These are phyloP conservation scores for Otis tarda DNA, from an alignment of 2,113 vertebrate species.

Conservation along the genomic window DNA sequence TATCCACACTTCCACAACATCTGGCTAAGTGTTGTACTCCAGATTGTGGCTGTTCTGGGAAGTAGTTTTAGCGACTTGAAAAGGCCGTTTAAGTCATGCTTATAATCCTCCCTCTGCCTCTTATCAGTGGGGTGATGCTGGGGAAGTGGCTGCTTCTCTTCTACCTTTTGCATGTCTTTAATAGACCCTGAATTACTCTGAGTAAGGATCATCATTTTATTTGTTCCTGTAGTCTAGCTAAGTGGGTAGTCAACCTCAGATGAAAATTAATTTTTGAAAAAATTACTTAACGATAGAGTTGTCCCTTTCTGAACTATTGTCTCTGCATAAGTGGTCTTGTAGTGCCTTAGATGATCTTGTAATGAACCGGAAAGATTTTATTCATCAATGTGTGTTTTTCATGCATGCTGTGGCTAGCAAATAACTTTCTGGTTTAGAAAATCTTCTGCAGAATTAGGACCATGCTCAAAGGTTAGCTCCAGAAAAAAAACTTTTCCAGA, in stretches of 20 bases:
- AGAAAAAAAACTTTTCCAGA: neutral
- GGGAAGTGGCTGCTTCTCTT: neutral
- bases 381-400: neutral
- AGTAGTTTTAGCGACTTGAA: conserved; percentile 35
- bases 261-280: neutral
- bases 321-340: neutral
- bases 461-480: neutral
- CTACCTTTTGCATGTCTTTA: neutral
- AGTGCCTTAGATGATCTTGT: neutral
- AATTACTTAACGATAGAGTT: neutral
- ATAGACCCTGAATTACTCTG: neutral
- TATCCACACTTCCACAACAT: conserved; percentile 62
- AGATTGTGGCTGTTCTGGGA: conserved; percentile 58
- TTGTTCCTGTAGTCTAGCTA: neutral
- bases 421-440: neutral
- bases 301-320: neutral
- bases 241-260: neutral
- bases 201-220: neutral
- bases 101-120: conserved; percentile 1
- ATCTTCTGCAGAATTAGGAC: neutral
- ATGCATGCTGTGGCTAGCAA: neutral
- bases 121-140: neutral
- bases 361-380: conserved; percentile 30
- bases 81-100: conserved; percentile 32
- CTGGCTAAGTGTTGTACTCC: conserved; percentile 58